A percentile compares a stretch with the other conserved stretches of the same genome.
Evolutionary conservation across 2,888 invertebrate genomes (phyloP).

Genomic region (Dasysyrphus tricinctus): DNA sequence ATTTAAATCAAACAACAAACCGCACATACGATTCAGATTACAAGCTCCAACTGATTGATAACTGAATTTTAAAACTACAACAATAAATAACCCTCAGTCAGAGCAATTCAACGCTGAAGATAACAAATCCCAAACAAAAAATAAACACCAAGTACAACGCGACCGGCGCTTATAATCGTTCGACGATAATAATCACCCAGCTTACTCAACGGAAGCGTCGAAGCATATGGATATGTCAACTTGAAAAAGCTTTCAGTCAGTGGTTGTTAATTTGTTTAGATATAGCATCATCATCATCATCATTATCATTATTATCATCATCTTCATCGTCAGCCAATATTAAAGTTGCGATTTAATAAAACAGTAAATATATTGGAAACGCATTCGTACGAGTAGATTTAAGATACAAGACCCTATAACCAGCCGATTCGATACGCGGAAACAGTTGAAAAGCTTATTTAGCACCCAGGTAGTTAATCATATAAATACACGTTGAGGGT

Average conservation of each 20-base stretch:
- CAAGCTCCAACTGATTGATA: slow-evolving; percentile 15
- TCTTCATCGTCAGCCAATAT: background rate
- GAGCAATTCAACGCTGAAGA: slow-evolving; percentile 17
- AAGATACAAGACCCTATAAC: background rate
- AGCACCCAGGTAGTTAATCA: slow-evolving; percentile 28
- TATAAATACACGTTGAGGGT: slow-evolving; percentile 23
- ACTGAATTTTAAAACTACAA: slow-evolving; percentile 11
- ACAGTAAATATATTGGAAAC: background rate
- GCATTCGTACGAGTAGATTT: background rate
- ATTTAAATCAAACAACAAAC: background rate
- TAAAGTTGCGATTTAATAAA: slow-evolving; percentile 30
- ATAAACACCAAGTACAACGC: slow-evolving; percentile 50
- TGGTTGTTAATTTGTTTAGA: slow-evolving; percentile 32
- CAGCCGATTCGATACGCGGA: slow-evolving; percentile 7
- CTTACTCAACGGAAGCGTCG: slow-evolving; percentile 61
- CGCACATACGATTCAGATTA: slow-evolving; percentile 14
- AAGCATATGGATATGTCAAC: slow-evolving; percentile 45
- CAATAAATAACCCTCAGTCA: slow-evolving; percentile 14
- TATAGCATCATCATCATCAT: no score
- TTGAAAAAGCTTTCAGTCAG: slow-evolving; percentile 49
- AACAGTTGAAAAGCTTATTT: slow-evolving; percentile 14
- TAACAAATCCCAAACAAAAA: slow-evolving; percentile 23
- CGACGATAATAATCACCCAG: slow-evolving; percentile 52
- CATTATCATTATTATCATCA: background rate
- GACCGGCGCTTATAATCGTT: slow-evolving; percentile 58